These are phyloP conservation scores for Rhabdomys dilectus DNA, from an alignment of 2,113 vertebrate genomes.

Conservation along the genomic window DNA sequence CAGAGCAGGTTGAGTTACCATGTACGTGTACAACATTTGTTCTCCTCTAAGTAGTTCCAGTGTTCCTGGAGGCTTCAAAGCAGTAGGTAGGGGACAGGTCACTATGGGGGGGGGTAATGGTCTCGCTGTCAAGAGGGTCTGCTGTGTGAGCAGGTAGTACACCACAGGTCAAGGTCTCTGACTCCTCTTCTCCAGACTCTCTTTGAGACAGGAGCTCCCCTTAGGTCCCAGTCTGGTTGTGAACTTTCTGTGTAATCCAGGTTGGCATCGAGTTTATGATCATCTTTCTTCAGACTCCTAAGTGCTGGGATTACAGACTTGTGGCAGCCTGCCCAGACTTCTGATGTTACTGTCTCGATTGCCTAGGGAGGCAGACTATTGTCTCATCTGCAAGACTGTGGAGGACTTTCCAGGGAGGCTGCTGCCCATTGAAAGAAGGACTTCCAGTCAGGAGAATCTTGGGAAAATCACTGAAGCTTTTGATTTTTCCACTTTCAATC, in stretches of 20 bases:
- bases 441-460: background rate
- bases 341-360: background rate
- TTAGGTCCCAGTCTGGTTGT: background rate
- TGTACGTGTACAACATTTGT: fast-evolving
- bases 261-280: background rate
- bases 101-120: background rate
- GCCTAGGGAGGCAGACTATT: background rate
- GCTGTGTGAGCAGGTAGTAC: background rate
- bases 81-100: background rate
- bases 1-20: background rate
- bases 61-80: background rate
- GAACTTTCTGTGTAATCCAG: background rate
- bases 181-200: background rate
- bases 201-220: background rate
- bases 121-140: background rate
- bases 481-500: background rate
- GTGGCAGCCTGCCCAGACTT: background rate
- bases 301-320: background rate
- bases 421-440: background rate
- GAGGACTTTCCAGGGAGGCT: background rate
- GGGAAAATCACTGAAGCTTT: background rate
- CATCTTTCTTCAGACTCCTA: background rate
- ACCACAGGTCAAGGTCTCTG: too few species aligned
- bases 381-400: background rate
- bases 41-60: background rate